Percentiles rank a stretch among this genome's conserved stretches.
Conservation (phyloP, 2,113 vertebrate genomes). For the Dryoscopus gambensis region DNA sequence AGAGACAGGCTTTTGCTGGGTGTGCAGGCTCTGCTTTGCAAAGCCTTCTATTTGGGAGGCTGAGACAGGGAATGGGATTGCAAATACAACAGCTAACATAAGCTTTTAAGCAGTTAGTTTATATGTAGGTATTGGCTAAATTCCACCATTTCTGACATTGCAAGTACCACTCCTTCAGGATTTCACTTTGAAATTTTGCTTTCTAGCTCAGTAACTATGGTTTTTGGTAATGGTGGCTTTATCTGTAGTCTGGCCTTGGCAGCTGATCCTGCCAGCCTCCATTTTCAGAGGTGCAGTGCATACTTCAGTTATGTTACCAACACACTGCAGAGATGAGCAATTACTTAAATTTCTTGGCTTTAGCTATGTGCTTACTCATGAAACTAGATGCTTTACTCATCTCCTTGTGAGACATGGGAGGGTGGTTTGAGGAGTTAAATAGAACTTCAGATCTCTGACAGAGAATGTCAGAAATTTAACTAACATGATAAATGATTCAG, state of each 20-base stretch:
- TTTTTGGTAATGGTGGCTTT: neutral
- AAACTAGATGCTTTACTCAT: slow-evolving; percentile 25
- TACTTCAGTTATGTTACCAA: neutral
- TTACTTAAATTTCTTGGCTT: slow-evolving; percentile 3
- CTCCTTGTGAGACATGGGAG: slow-evolving; percentile 2
- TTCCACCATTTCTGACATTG: neutral
- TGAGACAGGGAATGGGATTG: neutral
- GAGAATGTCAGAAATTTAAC: neutral
- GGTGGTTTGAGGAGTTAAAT: neutral
- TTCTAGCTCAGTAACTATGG: neutral
- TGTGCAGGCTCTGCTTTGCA: neutral
- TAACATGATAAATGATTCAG: neutral
- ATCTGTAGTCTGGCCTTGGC: neutral
- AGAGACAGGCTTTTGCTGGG: neutral
- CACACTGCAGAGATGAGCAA: neutral
- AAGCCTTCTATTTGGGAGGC: neutral
- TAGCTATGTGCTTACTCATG: neutral
- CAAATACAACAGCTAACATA: neutral
- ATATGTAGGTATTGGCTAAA: neutral
- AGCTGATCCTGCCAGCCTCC: neutral
- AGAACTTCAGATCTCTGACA: neutral
- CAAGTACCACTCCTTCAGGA: neutral
- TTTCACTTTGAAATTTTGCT: neutral
- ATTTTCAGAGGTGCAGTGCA: neutral
- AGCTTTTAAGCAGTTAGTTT: neutral